Evolutionary conservation across 1,140 invertebrate genomes (phyloP).

Genomic region (Cherax destructor): DNA sequence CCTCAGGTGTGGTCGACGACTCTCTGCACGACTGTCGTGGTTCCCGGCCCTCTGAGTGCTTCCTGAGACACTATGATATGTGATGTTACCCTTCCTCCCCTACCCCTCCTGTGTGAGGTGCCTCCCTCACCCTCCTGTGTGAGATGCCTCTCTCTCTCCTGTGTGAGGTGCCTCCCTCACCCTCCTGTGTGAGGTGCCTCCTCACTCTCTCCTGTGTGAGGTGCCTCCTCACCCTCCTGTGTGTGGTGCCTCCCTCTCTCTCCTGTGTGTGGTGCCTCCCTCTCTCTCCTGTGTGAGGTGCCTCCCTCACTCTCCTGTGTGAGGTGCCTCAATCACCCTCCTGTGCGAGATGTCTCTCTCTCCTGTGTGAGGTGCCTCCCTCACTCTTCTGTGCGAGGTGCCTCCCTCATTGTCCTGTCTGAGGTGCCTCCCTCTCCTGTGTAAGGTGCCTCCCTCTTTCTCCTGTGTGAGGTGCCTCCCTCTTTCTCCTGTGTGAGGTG

Average conservation of each 20-base stretch:
- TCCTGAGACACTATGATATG: background rate
- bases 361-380: background rate
- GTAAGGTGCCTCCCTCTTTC: too few relatives aligned
- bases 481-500: too few relatives aligned
- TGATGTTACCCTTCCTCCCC: background rate
- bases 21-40: background rate
- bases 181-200: background rate
- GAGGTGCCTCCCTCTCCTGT: too few relatives aligned
- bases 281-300: background rate
- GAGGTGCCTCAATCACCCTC: constrained; percentile 17
- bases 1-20: background rate
- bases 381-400: background rate
- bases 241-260: too few relatives aligned
- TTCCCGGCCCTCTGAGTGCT: background rate
- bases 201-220: background rate
- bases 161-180: background rate
- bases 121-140: background rate
- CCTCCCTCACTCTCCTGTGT: constrained; percentile 23
- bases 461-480: too few relatives aligned
- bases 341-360: constrained; percentile 5
- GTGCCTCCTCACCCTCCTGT: background rate
- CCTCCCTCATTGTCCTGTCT: too few relatives aligned
- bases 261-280: too few relatives aligned
- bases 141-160: too few relatives aligned
- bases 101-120: background rate